Conservation (phyloP, 2,113 vertebrate genomes). For the Chaetorhynchus papuensis region DNA sequence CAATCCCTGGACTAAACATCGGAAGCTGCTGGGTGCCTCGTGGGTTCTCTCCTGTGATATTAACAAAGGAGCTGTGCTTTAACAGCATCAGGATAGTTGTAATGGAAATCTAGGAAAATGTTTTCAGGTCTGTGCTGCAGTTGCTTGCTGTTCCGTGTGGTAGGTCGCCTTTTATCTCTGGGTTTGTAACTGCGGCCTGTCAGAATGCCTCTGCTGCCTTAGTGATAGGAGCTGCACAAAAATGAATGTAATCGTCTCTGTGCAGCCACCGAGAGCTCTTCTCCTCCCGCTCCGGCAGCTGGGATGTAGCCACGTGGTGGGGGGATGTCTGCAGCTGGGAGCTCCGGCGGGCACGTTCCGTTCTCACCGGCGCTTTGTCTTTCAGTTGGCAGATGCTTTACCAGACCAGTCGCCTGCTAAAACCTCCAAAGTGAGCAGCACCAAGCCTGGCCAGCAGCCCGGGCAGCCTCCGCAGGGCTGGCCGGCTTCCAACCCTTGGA, state of each 20-base stretch:
- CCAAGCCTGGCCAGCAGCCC: conserved; percentile 67
- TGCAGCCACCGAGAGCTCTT: not conserved
- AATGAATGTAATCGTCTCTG: not conserved
- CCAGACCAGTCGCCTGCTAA: conserved; percentile 76
- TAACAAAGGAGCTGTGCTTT: not conserved
- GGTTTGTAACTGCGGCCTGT: not conserved
- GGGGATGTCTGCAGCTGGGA: not conserved
- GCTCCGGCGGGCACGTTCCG: accelerated
- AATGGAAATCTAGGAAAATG: not conserved
- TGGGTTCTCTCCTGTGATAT: not conserved
- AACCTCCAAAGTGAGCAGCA: conserved; percentile 72
- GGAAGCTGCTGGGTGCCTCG: not conserved
- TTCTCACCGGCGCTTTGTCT: conserved; percentile 31
- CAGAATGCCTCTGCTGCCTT: not conserved
- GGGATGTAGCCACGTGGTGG: not conserved
- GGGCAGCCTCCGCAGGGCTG: conserved; percentile 69
- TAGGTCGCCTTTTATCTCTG: not conserved
- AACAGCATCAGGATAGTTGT: not conserved
- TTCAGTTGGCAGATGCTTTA: conserved; percentile 80
- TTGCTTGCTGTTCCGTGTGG: not conserved
- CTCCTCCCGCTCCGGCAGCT: not conserved
- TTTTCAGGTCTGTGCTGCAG: not conserved
- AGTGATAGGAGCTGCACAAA: not conserved
- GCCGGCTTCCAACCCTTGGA: conserved; percentile 73
- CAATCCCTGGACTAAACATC: not conserved